Evolutionary conservation across 2,113 vertebrate genomes (phyloP).

Genomic region (Rostratula benghalensis): DNA sequence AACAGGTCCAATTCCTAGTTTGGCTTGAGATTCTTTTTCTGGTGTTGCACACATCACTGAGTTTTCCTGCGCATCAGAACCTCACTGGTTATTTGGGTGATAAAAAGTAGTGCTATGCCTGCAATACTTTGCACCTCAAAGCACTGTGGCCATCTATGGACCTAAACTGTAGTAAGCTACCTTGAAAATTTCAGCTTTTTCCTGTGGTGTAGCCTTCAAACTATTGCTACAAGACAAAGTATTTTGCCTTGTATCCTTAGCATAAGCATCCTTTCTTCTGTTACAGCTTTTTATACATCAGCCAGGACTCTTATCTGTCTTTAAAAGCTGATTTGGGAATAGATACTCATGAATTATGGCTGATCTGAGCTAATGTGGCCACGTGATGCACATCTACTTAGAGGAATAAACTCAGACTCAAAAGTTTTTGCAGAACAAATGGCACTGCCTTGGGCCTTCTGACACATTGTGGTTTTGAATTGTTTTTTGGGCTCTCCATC

Average conservation of each 20-base stretch:
- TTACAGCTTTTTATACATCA: not conserved
- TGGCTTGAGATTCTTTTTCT: not conserved
- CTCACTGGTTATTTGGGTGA: not conserved
- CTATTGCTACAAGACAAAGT: too few relatives aligned
- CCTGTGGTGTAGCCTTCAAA: too few relatives aligned
- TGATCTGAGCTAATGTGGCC: not conserved
- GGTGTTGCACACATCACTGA: not conserved
- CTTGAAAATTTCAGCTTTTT: too few relatives aligned
- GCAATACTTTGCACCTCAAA: too few relatives aligned
- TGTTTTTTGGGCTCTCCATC: accelerated
- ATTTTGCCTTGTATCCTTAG: not conserved
- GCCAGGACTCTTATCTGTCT: not conserved
- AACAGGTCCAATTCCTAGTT: not conserved
- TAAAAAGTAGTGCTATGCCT: not conserved
- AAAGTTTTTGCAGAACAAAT: not conserved
- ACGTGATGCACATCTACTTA: accelerated
- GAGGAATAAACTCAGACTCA: not conserved
- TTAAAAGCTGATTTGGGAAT: not conserved
- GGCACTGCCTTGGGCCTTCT: not conserved
- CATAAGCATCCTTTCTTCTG: not conserved
- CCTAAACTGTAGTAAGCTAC: too few relatives aligned
- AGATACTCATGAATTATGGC: not conserved
- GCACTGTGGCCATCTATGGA: too few relatives aligned
- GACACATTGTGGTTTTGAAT: not conserved
- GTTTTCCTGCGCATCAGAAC: not conserved